Base-by-base conservation (phyloP, 64 coral and sea anemone genomes). In the Stichodactyla mertensii region DNA sequence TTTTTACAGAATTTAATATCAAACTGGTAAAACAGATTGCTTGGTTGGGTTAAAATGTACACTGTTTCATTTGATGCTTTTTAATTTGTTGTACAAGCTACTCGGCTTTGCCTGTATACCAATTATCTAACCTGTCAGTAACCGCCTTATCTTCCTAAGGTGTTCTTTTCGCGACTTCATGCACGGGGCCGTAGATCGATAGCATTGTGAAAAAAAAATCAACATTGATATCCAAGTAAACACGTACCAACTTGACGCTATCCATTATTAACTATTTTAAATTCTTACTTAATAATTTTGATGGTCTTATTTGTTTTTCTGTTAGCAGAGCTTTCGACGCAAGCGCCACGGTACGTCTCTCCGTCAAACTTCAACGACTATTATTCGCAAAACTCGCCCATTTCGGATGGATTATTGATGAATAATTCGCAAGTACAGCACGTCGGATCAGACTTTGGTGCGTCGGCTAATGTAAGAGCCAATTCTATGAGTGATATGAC, bases 381-480 rank as follows among this genome's bases (percentile, higher is more conserved):
- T 55, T 85, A 85, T 19, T 85, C 83, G 18, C 83, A 85, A 85
- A 85, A 85, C 56, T 85, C 83, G 27, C 83, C 83, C 23, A 55
- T 85, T 85, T 64, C 83, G 6, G 83, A 85, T 18, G 56, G 83
- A 36, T 36, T 85, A 61, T 24, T 64, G 60, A 85, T 85, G 83
- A 85, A 85, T 56, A 85, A 85, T 55, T 85, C 83, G 2, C 83
- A 85, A 85, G 51, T 85, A 28, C 83, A 56, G 19, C 57, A 58
- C n/a, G 36, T 18, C 31, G 27, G 55, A 6, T 54, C 53, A 6
- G 60, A 85, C 19, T 85, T 85, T 85, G 83, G 53, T 16, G 60
- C 83, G 52, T 20, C 83, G 19, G 13, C 83, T 55, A 61, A 31
- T 52, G 45, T 85, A 58, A 20, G 22, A 56, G 20, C 53, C n/a